Conservation (phyloP, 2,888 invertebrate genomes). For the Lasius platythorax region DNA sequence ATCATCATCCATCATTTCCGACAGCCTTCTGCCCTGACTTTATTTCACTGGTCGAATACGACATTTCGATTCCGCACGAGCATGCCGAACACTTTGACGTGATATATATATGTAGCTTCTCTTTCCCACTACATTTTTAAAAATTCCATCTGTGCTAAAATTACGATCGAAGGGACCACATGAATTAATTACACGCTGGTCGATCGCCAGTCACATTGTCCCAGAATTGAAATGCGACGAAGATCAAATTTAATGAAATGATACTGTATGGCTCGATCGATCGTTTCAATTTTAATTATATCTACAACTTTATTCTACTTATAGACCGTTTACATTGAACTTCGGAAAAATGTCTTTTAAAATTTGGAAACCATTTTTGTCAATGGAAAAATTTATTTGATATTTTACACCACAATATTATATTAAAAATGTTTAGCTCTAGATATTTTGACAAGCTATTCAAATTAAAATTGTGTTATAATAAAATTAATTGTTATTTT, state of each 20-base stretch:
- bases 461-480: conserved; percentile 7
- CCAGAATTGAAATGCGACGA: conserved; percentile 35
- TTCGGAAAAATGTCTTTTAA: not conserved
- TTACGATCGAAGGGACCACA: conserved; percentile 5
- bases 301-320: not conserved
- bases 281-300: conserved; percentile 30
- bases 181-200: conserved; percentile 46
- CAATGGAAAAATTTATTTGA: conserved; percentile 5
- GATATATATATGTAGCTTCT: conserved; percentile 7
- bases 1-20: conserved; percentile 46
- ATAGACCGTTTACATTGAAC: conserved; percentile 19
- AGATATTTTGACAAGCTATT: conserved; percentile 10
- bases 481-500: not conserved
- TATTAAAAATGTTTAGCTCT: conserved; percentile 2
- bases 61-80: conserved; percentile 35
- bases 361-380: not conserved
- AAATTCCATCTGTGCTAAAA: conserved; percentile 45
- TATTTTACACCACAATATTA: not conserved
- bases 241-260: conserved; percentile 45
- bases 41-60: conserved; percentile 35
- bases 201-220: conserved; percentile 1
- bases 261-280: conserved; percentile 16
- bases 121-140: conserved; percentile 25
- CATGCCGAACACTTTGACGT: conserved; percentile 41
- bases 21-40: conserved; percentile 48